Base-by-base conservation (phyloP, 1,140 invertebrate species). In the Mamestra configurata region DNA sequence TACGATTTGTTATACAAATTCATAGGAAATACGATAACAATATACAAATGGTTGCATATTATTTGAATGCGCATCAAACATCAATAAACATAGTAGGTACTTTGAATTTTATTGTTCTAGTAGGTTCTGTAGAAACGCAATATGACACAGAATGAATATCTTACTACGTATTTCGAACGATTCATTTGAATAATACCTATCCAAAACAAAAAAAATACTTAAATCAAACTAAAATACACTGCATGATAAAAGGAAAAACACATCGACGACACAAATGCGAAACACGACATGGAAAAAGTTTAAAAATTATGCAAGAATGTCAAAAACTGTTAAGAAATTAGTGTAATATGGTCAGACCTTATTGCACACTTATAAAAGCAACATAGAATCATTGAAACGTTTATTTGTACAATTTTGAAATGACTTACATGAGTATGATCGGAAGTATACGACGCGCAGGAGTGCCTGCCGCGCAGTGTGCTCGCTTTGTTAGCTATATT, bases 391-490 rank as follows among this genome's bases (percentile, higher is more conserved):
- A 11, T 43, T 43, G 8, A 2, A 11, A 13, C 10, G 24, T 64
- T 37, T 64, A 64, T 64, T 37, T 64, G 15, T 64, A 20, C 8
- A n/a, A 35, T 37, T 37, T 8, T 64, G 8, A 35, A 64, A 64
- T 35, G 27, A 64, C 59, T 64, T 64, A 64, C 59, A 15, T 64
- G 59, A 37, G 59, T 59, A 31, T 37, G 59, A 4, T 64, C n/a
- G 27, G 59, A 35, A 35, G 59, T 64, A 37, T 20, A 64, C 31
- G 31, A 8, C 31, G 51, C 64, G 20, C 43, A 35, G 31, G 43
- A 43, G 35, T 75, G 53, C 20, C 24, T 1, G 55, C 22, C 59
- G 78, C 71, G 59, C 70, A 70, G 76, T 79, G 66, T 18, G 43
- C 27, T 27, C 35, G 31, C 27, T 40, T 55, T 61, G 55, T 61